Evolutionary conservation across 2,888 invertebrate species (phyloP).

Genomic region (Belgica antarctica): DNA sequence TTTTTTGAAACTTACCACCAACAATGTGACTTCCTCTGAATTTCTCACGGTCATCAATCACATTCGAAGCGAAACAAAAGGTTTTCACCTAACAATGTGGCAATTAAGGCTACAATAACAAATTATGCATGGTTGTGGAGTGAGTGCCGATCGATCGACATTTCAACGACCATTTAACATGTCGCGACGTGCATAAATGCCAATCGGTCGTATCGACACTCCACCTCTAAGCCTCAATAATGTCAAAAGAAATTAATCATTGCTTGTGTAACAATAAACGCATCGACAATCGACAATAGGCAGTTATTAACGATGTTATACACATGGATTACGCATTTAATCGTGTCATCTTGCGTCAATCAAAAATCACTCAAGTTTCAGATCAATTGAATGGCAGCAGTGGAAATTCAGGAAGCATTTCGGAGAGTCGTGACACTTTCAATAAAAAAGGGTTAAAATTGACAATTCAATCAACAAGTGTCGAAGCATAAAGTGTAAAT

Average conservation of each 20-base stretch:
- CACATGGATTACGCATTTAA: no score
- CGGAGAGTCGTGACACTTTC: not conserved
- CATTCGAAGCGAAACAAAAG: not conserved
- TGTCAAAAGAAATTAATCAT: slow-evolving; percentile 10
- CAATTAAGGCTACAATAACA: not conserved
- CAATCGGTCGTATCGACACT: no score
- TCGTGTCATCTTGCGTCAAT: no score
- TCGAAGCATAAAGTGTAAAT: not conserved
- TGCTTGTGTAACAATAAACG: not conserved
- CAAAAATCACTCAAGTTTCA: no score
- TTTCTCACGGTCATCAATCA: slow-evolving; percentile 15
- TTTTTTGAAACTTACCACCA: no score
- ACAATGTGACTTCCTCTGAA: no score
- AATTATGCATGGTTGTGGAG: not conserved
- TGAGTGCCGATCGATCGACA: not conserved
- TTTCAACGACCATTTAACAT: slow-evolving; percentile 2
- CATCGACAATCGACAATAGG: not conserved
- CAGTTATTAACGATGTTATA: not conserved
- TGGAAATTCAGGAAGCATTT: not conserved
- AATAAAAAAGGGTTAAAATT: not conserved
- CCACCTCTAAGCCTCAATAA: not conserved
- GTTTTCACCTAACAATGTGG: slow-evolving; percentile 5
- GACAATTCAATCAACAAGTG: slow-evolving; percentile 1
- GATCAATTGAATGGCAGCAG: not conserved
- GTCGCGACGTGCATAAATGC: not conserved